These are phyloP conservation scores for Pomacea maculata DNA, from an alignment of 1,140 invertebrate species.

Conservation along the genomic window DNA sequence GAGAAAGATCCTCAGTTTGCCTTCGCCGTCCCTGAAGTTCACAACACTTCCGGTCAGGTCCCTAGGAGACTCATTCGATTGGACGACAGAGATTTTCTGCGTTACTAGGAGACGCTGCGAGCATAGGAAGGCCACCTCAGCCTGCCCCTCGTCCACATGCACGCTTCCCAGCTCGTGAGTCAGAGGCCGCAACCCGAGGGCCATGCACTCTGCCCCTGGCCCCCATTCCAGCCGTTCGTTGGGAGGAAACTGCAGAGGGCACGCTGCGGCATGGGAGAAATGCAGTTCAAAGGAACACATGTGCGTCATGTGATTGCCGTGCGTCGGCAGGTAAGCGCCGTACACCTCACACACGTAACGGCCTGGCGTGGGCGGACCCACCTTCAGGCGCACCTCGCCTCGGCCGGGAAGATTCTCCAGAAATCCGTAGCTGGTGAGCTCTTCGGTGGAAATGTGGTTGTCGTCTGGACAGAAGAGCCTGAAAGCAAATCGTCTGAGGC, in stretches of 20 bases:
- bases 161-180: conserved; percentile 24
- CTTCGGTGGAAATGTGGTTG: neutral
- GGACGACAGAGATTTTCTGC: conserved; percentile 10
- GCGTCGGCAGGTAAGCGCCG: conserved; percentile 11
- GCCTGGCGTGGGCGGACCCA: conserved; percentile 22
- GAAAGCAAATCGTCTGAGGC: conserved; percentile 13
- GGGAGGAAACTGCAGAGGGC: conserved; percentile 11
- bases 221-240: conserved; percentile 34
- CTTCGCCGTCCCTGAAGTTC: conserved; percentile 8
- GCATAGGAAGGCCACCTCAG: conserved; percentile 22
- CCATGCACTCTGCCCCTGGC: conserved; percentile 22
- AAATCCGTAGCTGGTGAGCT: conserved; percentile 25
- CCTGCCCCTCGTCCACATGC: conserved; percentile 23
- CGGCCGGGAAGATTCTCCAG: conserved; percentile 18
- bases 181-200: conserved; percentile 22
- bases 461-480: conserved; percentile 8
- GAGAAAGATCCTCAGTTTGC: conserved; percentile 10
- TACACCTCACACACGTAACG: conserved; percentile 28
- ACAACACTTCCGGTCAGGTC: neutral
- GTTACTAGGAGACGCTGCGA: conserved; percentile 14
- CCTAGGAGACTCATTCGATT: neutral
- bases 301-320: conserved; percentile 11
- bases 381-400: neutral
- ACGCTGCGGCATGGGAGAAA: neutral
- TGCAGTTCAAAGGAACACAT: conserved; percentile 26